Evolutionary conservation across 2,888 invertebrate species (phyloP).

Genomic region (Margaritifera margaritifera): DNA sequence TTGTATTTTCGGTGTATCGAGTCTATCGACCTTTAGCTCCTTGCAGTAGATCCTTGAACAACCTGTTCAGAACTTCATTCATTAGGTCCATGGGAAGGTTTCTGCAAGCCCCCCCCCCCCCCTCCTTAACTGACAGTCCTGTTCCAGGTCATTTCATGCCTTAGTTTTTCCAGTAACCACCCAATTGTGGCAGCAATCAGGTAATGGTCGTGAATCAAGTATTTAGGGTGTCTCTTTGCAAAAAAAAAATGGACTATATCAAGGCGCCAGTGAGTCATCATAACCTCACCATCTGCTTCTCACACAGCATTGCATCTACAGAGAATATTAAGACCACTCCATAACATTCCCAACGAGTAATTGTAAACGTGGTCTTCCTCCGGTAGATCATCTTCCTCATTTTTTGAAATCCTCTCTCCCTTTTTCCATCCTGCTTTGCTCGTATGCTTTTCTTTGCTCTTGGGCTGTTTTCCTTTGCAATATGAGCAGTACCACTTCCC

Average conservation of each 20-base stretch:
- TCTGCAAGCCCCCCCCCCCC: slow-evolving; percentile 33
- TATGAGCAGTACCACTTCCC: slow-evolving; percentile 31
- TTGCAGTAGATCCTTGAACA: slow-evolving; percentile 26
- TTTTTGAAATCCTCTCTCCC: too few relatives aligned
- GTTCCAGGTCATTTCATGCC: slow-evolving; percentile 27
- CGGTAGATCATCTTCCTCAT: too few relatives aligned
- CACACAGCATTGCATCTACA: slow-evolving; percentile 38
- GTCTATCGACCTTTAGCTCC: slow-evolving; percentile 20
- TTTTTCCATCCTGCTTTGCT: slow-evolving; percentile 3
- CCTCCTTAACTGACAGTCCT: slow-evolving; percentile 38
- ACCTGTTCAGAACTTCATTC: too few relatives aligned
- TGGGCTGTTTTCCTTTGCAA: too few relatives aligned
- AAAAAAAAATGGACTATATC: slow-evolving; percentile 26
- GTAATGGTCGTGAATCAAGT: slow-evolving; percentile 31
- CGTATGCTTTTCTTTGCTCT: neutral
- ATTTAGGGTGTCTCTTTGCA: slow-evolving; percentile 30
- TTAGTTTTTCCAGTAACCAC: too few relatives aligned
- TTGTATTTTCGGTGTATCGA: slow-evolving; percentile 31
- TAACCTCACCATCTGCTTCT: slow-evolving; percentile 43
- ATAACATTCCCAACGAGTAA: slow-evolving; percentile 21
- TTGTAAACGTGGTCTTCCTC: slow-evolving; percentile 18
- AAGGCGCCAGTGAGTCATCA: slow-evolving; percentile 33
- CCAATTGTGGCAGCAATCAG: too few relatives aligned
- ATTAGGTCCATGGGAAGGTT: slow-evolving; percentile 38
- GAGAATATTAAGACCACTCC: slow-evolving; percentile 40